Evolutionary conservation across 2,888 invertebrate genomes (phyloP).

Genomic region (Ceriagrion tenellum): DNA sequence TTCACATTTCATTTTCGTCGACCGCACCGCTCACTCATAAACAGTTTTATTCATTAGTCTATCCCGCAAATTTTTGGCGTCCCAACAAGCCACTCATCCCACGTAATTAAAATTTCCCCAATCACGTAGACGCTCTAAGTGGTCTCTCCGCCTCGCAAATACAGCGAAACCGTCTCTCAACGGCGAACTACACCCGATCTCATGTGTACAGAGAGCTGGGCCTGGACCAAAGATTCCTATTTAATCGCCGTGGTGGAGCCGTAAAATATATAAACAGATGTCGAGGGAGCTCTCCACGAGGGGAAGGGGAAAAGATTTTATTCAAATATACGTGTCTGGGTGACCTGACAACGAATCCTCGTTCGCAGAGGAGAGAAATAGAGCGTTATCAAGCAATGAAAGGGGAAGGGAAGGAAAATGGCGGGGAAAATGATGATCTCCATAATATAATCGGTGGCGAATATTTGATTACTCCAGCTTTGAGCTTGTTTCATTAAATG

Average conservation of each 20-base stretch:
- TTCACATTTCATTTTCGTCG: not conserved
- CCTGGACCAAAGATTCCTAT: not conserved
- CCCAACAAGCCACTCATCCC: not conserved
- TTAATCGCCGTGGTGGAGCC: constrained; percentile 23
- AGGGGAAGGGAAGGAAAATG: not conserved
- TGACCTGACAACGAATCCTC: not conserved
- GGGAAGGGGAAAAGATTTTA: not conserved
- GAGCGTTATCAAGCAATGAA: too few relatives aligned
- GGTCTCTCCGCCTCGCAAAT: not conserved
- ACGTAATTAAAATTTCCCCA: not conserved
- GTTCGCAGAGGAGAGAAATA: not conserved
- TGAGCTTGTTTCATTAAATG: too few relatives aligned
- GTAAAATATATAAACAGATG: constrained; percentile 6
- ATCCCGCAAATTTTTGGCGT: not conserved
- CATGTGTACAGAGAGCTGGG: not conserved
- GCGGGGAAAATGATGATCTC: too few relatives aligned
- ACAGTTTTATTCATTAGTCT: not conserved
- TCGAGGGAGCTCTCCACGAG: not conserved
- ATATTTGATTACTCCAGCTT: too few relatives aligned
- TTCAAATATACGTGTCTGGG: constrained; percentile 15
- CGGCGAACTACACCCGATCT: not conserved
- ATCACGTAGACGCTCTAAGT: not conserved
- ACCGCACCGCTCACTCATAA: not conserved
- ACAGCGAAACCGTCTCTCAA: not conserved
- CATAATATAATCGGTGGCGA: too few relatives aligned